Evolutionary conservation across 2,113 vertebrate species (phyloP).

Genomic region (Crotalus horridus): DNA sequence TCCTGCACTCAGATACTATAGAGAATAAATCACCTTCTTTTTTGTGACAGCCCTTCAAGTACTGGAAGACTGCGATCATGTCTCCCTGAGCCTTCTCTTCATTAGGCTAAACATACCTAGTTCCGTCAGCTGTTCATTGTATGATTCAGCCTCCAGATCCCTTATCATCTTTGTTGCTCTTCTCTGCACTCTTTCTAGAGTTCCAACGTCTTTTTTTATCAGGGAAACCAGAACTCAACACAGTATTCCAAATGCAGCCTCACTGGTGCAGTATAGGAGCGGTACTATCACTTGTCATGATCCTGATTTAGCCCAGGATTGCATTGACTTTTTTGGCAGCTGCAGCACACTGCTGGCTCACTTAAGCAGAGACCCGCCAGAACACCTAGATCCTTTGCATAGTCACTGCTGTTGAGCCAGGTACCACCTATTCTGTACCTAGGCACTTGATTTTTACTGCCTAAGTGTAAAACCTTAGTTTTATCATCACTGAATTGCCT

Average conservation of each 20-base stretch:
- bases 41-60: not conserved
- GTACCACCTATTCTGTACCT: not conserved
- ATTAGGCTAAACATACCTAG: not conserved
- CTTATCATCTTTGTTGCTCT: not conserved
- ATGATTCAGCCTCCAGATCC: not conserved
- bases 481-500: not conserved
- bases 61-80: not conserved
- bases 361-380: not conserved
- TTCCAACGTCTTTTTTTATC: not conserved
- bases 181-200: not conserved
- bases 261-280: not conserved
- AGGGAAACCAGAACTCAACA: not conserved
- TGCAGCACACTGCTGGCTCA: not conserved
- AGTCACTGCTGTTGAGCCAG: not conserved
- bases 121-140: not conserved
- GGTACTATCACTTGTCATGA: not conserved
- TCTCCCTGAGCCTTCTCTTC: not conserved
- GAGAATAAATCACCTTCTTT: not conserved
- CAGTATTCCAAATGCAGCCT: not conserved
- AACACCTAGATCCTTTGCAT: not conserved
- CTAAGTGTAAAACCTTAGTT: not conserved
- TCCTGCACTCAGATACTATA: not conserved
- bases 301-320: not conserved
- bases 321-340: not conserved
- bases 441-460: not conserved